A percentile compares a stretch with the other conserved stretches of the same genome.
Evolutionary conservation across 2,888 invertebrate genomes (phyloP).

Genomic region (Heliconius ismenius): DNA sequence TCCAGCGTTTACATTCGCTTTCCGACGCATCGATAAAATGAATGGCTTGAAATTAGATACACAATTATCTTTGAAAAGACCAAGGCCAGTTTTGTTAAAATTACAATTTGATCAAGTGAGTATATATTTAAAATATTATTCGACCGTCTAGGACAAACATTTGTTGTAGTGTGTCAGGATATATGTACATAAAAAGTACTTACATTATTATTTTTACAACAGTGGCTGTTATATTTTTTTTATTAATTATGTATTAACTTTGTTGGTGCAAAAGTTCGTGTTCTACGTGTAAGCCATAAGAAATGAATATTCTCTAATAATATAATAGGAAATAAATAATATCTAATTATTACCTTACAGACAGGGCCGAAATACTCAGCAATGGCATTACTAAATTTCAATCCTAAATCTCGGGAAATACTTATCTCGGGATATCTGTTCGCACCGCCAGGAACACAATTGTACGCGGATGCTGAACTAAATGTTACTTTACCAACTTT

Average conservation of each 20-base stretch:
- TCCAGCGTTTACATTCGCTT: slow-evolving; percentile 84
- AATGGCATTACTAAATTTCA: slow-evolving; percentile 68
- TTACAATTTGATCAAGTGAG: slow-evolving; percentile 80
- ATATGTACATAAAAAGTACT: too few relatives aligned
- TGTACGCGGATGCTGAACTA: slow-evolving; percentile 85
- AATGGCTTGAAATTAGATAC: slow-evolving; percentile 84
- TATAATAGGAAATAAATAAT: neutral
- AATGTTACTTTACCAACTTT: slow-evolving; percentile 89
- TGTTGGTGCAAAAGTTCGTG: too few relatives aligned
- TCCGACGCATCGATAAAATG: slow-evolving; percentile 83
- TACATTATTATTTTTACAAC: too few relatives aligned
- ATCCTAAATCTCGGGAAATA: slow-evolving; percentile 71
- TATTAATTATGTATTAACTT: too few relatives aligned
- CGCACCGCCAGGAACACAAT: slow-evolving; percentile 85
- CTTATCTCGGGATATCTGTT: slow-evolving; percentile 72
- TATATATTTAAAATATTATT: neutral
- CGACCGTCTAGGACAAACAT: neutral
- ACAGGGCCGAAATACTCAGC: slow-evolving; percentile 72
- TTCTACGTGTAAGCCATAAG: too few relatives aligned
- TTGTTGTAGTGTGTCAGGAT: neutral
- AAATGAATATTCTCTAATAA: too few relatives aligned
- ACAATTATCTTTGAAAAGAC: slow-evolving; percentile 83
- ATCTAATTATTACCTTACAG: slow-evolving; percentile 50
- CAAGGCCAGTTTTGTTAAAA: slow-evolving; percentile 84
- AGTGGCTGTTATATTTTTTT: too few relatives aligned